Evolutionary conservation across 1,140 invertebrate species (phyloP), one percentile per base, ranked within the genome.

Genomic region (Chironomus striatipennis): DNA sequence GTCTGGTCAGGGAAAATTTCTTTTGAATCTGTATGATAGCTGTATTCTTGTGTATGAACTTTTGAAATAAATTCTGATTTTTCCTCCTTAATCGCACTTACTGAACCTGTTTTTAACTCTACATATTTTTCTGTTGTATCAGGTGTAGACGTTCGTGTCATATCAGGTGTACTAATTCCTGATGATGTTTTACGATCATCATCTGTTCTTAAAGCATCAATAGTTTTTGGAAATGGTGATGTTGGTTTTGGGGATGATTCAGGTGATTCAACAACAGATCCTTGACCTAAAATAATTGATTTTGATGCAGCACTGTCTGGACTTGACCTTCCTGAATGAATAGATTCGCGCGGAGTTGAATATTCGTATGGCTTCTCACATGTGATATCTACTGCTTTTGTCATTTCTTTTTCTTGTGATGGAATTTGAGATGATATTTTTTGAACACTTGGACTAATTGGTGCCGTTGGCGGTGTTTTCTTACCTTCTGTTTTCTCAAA

Each of bases 161-260:
- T 43, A 47, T 47, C 73, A 12, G 70, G 34, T 42, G 57, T 42
- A 20, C 43, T 65, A 6, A 73, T 42, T 15, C 42, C 57, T 9
- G 76, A 43, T 9, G 74, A n/a, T 17, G 75, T 74, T 18, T 78
- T 79, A 0, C 81, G 75, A 12, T 82, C 81, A 10, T 82, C 80
- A 75, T 80, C 81, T 76, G 73, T 77, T 10, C 9, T n/a, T 70
- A 70, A 70, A 70, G n/a, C 20, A 10, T 57, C 47, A 57, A 57
- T 57, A 1, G 82, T 80, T n/a, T 80, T 77, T 7, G 81, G 81
- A 65, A 82, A 82, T 0, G 81, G 81, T 21, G 81, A 82, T 18
- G 81, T 82, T 0, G 81, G 81, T 73, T 82, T 82, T 17, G 81
- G 81, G 10, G 81, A 82, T 21, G 81, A 81, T 76, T 82, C 81